These are phyloP conservation scores for Callyntrura sp. DNA, from an alignment of 2,888 invertebrate species.

Conservation along the genomic window DNA sequence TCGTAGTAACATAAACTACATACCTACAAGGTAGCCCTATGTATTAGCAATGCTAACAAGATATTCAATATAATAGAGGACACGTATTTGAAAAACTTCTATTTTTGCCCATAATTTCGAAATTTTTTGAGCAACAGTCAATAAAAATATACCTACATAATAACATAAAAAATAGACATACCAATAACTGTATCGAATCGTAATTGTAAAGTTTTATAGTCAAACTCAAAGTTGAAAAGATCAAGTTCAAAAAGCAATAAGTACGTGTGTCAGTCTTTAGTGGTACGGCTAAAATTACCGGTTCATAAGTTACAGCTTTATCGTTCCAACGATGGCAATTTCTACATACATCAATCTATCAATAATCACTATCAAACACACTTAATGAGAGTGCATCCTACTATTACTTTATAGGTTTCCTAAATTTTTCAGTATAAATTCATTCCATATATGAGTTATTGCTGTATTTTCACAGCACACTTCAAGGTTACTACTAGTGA, in stretches of 20 bases:
- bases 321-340: no score
- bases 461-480: no score
- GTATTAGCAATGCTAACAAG: neutral
- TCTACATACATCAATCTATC: no score
- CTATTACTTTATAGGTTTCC: no score
- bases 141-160: neutral
- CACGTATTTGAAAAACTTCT: neutral
- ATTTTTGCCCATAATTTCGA: constrained; percentile 29
- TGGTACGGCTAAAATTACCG: neutral
- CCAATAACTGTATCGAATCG: neutral
- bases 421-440: no score
- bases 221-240: constrained; percentile 1
- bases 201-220: neutral
- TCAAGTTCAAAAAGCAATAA: constrained; percentile 43
- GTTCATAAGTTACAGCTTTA: neutral
- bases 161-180: neutral
- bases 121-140: neutral
- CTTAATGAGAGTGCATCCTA: no score
- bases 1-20: neutral
- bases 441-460: no score
- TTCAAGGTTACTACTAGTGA: no score
- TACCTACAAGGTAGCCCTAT: neutral
- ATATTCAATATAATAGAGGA: neutral
- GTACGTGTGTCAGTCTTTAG: neutral
- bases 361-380: no score